Base-by-base conservation (phyloP, 2,797 vertebrate species). In the Trematomus bernacchii region DNA sequence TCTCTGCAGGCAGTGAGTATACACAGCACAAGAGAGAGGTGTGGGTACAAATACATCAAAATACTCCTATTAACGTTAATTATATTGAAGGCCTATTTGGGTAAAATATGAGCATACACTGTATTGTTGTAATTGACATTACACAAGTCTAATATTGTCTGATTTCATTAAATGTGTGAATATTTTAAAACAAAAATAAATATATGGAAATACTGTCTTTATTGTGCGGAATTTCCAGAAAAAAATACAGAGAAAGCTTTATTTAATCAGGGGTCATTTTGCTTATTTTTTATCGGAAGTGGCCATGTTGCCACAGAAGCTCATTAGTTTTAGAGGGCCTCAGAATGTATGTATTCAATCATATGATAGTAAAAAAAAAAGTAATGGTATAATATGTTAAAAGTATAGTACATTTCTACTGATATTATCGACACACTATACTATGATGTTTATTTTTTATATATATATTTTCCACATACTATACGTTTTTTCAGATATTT, bases 1-100 rank as follows among this genome's bases (percentile, higher is more conserved):
- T n/a, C 61, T 14, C 72, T 33, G 19, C 18, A 83, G 62, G 50
- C 72, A 9, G 51, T 19, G 42, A 67, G 40, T n/a, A 5, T 33
- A 61, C 43, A 55, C 47, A 19, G 43, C 19, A 19, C 30, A 13
- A 12, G 18, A 18, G 14, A 18, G 16, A 19, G 4, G 19, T 48
- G 44, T 51, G 15, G 30, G 14, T 7, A 11, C 52, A 21, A 33
- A 21, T 65, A 37, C 52, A 48, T 2, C 42, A 1, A 1, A 18
- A 75, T 40, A 27, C 27, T 27, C 27, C 4, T 27, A 5, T 27
- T 27, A 27, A 27, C 27, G 27, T 5, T 5, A 27, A 27, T 27
- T 27, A 27, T 27, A 27, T 27, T 27, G 27, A 27, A 27, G 27
- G 27, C 27, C 4, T 27, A 27, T 27, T 27, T 27, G 27, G 4